Base-by-base conservation (phyloP, 1,140 invertebrate genomes). In the Stenopsyche tienmushanensis region DNA sequence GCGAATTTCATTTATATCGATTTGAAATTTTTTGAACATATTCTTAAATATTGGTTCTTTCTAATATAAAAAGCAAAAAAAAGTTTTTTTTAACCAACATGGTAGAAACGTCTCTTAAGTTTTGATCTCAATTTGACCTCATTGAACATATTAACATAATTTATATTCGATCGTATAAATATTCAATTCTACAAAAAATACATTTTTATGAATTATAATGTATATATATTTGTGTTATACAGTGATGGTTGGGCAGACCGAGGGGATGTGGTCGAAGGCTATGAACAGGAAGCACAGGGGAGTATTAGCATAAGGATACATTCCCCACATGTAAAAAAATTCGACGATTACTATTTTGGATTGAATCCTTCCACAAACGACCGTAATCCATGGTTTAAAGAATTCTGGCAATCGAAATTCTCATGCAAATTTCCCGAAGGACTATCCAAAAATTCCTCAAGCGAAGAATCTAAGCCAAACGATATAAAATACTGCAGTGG, bases 221-320 rank as follows among this genome's bases (percentile, higher is more conserved):
- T n/a, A n/a, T n/a, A n/a, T n/a, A n/a, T 45, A 10, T 18, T 45
- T 57, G 21, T 60, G 41, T 47, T 59, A n/a, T 49, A n/a, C 73
- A 90, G 89, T 75, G 89, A 91, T 71, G 88, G 88, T 39, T 91
- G 89, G 89, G 86, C 86, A 0, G 88, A 90, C 71, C 79, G 90
- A 49, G 78, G 81, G n/a, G 90, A 92, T 71, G 89, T 92, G n/a
- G 88, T 89, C 1, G 77, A 84, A 64, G 82, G 81, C 15, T 78
- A 85, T 47, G 87, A 92, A 75, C 76, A 80, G 26, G 83, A 87
- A 71, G 90, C 90, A n/a, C 82, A 83, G 67, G 90, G 90, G 17
- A 86, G 87, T 26, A 80, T 92, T 55, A 89, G 89, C 20, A 85
- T 93, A 47, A 81, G 87, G 68, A 89, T 92, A 39, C 83, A 90